Base-by-base conservation (phyloP, 2,888 invertebrate genomes). In the Hipparchia sbordonii region DNA sequence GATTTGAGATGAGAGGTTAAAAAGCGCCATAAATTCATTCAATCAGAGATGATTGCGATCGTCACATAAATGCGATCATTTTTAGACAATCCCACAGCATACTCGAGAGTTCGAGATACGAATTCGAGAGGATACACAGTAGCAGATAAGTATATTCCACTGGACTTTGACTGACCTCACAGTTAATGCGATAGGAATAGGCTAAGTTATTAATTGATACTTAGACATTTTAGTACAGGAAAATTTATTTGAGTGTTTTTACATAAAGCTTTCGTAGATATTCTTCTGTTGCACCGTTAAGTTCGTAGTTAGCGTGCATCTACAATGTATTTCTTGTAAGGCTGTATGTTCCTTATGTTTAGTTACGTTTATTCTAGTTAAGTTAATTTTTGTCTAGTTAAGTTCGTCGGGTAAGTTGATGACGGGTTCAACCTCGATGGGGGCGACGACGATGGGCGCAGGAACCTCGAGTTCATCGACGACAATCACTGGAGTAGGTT, bases 341-440 rank as follows among this genome's bases (percentile, higher is more conserved):
- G 23, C 10, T 52, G 13, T 63, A 60, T 9, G 9, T 48, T 63
- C 23, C 52, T 33, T 51, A 51, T 2, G 39, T 39, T 39, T 39
- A 39, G 5, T 39, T 1, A 39, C 39, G 39, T 0, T 39, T 39
- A 39, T 2, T 45, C 6, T 56, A 45, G 6, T n/a, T 48, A 48
- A 6, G 48, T 6, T 6, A 3, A n/a, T n/a, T n/a, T 56, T 9
- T 56, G 9, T 52, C 70, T 70, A 73, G 70, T 73, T 73, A 6
- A 71, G 71, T 23, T 12, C 69, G 12, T 57, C 75, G 9, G 72
- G 73, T 12, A 73, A 67, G 45, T 52, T 67, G 54, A 73, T 66
- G 45, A 77, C 76, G 61, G 77, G 73, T 7, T 39, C 52, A n/a
- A 13, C 33, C 51, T 66, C 65, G 13, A 57, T 71, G 59, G 65